Base-by-base conservation (phyloP, 1,140 invertebrate genomes). In the Hydropsyche tenuis region DNA sequence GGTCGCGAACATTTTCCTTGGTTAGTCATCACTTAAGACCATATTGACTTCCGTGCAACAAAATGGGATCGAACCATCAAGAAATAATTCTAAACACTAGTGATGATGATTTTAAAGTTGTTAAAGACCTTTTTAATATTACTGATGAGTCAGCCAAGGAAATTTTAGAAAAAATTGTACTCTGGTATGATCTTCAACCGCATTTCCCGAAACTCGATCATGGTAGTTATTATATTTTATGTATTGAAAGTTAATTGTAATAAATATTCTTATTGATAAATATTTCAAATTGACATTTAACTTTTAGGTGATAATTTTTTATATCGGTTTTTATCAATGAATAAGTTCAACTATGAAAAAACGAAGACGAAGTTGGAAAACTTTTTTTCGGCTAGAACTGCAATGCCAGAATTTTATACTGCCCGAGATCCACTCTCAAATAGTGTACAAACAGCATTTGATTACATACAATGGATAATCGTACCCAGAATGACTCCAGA, bases 311-410 rank as follows among this genome's bases (percentile, higher is more conserved):
- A 3, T 9, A 37, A 11, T 18, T 66, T 66, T 12, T 11, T 66
- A 20, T 45, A 66, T 16, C 20, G 30, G 18, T 43, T 43, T 43
- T 18, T 66, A 12, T n/a, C 27, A 1, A 12, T 69, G 16, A 51
- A 27, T 14, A 51, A 51, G 22, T 69, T 23, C 46, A 69, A 42
- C 30, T 18, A 51, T 0, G 68, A 69, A n/a, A 51, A 51, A 42
- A 42, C 68, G 12, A 69, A 69, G 23, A 23, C 16, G 16, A 69
- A 69, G 27, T 16, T 69, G 14, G 68, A 69, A 51, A 69, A 69
- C 51, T 69, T 51, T n/a, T 56, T 69, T 30, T 20, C 30, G 68
- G 68, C 46, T 0, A 48, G 48, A 23, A 22, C 43, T 7, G 12
- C 20, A 9, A 51, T 27, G 45, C 46, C 68, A 16, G 68, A 69